Conservation (phyloP, 2,888 invertebrate genomes). For the Imbricaverruca yamaguchii region DNA sequence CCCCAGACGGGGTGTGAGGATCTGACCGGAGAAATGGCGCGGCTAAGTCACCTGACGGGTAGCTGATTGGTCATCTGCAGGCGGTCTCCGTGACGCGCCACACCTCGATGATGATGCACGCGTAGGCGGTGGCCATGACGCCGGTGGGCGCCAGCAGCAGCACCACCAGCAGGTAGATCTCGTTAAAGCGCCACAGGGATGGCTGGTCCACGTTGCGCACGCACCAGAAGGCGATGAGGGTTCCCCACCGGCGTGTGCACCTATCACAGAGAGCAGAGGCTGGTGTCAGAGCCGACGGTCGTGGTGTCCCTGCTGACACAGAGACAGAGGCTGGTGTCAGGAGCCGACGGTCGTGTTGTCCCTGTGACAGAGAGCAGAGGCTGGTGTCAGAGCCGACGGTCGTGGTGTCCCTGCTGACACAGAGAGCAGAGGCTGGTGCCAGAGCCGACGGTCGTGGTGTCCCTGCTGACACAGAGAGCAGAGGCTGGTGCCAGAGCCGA, state of each 20-base stretch:
- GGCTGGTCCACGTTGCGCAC: conserved; percentile 47
- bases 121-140: conserved; percentile 59
- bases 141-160: conserved; percentile 55
- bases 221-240: conserved; percentile 50
- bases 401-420: no score
- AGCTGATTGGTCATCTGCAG: conserved; percentile 50
- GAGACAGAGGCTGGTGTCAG: no score
- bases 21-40: conserved; percentile 10
- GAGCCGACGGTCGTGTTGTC: no score
- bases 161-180: conserved; percentile 55
- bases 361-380: no score
- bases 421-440: no score
- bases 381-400: no score
- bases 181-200: conserved; percentile 49
- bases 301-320: no score
- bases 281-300: no score
- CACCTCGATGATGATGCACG: conserved; percentile 56
- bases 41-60: conserved; percentile 24
- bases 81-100: conserved; percentile 54
- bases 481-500: no score
- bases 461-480: no score
- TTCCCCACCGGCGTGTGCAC: conserved; percentile 45
- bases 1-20: not conserved
- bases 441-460: no score
- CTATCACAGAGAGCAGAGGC: no score